Base-by-base conservation (phyloP, 2,888 invertebrate genomes). In the Caenorhabditis sp. region DNA sequence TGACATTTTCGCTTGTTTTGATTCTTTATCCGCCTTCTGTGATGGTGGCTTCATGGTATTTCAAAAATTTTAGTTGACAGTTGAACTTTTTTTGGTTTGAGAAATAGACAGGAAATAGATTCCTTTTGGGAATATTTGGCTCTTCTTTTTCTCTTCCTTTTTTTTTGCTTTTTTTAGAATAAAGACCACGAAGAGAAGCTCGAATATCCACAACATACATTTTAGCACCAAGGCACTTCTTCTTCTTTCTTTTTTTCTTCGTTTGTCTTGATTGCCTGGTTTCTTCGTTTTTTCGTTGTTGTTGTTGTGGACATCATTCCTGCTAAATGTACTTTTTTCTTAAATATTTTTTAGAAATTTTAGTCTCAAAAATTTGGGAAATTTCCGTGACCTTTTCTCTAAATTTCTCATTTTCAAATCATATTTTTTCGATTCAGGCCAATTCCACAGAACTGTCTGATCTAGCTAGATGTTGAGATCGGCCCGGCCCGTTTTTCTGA, bases 201-300 rank as follows among this genome's bases (percentile, higher is more conserved):
- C 69, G 69, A 70, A 70, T 70, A 70, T 70, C 69, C 59, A 53
- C 58, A 43, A 43, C 43, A 43, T 43, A 43, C 43, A 43, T 43
- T 43, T 43, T 43, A 43, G 43, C 43, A 14, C 43, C 43, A 43
- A 43, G 17, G 17, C 31, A 43, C 12, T 43, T 17, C 14, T 43
- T 17, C 65, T 43, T 66, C 64, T 62, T 60, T 27, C 36, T 59
- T 31, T 37, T 62, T 54, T 67, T 62, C 36, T 62, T 49, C 17
- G n/a, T 31, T 59, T 12, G 10, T 21, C 43, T 43, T 51, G 54
- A 37, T 36, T 21, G 23, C 53, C 23, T 27, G 53, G 21, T 12
- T 53, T 61, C 21, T 67, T 58, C 37, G 23, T 62, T 67, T 61
- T 66, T 60, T 63, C 54, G 24, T 61, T 55, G 58, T 51, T 24